Conservation (phyloP, 1,140 invertebrate species). For the Drosophila pectinifera region DNA sequence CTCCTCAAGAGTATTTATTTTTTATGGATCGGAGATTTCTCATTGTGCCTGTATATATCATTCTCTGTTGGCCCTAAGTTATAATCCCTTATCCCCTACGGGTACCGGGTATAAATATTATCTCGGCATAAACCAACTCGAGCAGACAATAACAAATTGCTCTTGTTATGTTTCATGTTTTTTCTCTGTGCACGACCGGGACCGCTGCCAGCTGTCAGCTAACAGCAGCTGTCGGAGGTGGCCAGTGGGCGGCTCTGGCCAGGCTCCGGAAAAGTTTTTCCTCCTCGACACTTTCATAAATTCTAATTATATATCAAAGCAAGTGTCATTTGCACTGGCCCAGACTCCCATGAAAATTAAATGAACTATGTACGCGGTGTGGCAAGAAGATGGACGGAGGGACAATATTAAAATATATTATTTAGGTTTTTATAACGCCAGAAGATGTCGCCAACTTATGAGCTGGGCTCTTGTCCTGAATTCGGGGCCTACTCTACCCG, state of each 20-base stretch:
- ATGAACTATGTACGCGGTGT: slow-evolving; percentile 52
- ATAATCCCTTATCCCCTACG: too few relatives aligned
- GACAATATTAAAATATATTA: slow-evolving; percentile 36
- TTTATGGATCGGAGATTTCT: too few relatives aligned
- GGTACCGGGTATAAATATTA: too few relatives aligned
- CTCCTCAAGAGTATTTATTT: too few relatives aligned
- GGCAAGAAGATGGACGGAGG: neutral
- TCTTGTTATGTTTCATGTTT: neutral
- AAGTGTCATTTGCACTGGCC: slow-evolving; percentile 56
- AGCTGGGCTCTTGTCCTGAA: slow-evolving; percentile 13
- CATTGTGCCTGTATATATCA: too few relatives aligned
- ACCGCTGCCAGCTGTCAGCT: slow-evolving; percentile 7
- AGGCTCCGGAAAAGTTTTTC: slow-evolving; percentile 48
- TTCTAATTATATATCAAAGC: slow-evolving; percentile 73
- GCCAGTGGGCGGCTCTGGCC: neutral
- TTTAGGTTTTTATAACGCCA: slow-evolving; percentile 41
- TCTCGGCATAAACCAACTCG: too few relatives aligned
- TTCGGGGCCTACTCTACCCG: slow-evolving; percentile 15
- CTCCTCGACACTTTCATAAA: slow-evolving; percentile 69
- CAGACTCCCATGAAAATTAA: slow-evolving; percentile 42
- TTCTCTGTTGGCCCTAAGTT: too few relatives aligned
- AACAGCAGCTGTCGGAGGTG: neutral
- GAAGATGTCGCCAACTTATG: slow-evolving; percentile 36
- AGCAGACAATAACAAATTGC: neutral
- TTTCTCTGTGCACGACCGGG: neutral